Conservation (phyloP, 2,113 vertebrate genomes). For the Plectropomus leopardus region DNA sequence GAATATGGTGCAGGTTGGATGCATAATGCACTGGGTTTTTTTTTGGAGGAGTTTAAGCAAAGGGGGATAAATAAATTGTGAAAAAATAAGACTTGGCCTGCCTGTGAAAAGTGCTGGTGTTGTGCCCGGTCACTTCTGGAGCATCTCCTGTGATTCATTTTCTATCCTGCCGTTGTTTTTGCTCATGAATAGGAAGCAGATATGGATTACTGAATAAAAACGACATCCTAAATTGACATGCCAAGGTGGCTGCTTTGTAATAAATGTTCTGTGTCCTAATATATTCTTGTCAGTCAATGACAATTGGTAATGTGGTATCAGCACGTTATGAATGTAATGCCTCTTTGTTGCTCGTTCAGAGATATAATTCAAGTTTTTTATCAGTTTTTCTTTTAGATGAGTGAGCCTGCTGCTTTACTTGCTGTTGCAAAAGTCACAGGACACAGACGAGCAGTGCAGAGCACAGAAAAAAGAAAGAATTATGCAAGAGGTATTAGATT, state of each 20-base stretch:
- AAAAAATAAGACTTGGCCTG: constrained; percentile 42
- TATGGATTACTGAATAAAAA: constrained; percentile 66
- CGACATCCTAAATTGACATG: constrained; percentile 52
- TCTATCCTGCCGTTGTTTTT: constrained; percentile 47
- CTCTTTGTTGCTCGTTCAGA: constrained; percentile 37
- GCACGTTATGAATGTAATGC: constrained; percentile 54
- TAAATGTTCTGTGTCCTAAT: constrained; percentile 61
- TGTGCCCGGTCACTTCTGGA: constrained; percentile 66
- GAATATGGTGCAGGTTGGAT: constrained; percentile 73
- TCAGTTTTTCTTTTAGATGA: constrained; percentile 55
- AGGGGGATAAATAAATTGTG: constrained; percentile 65
- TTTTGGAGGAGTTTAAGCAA: constrained; percentile 55
- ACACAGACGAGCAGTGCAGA: constrained; percentile 21
- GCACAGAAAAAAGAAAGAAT: constrained; percentile 13
- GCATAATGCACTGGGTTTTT: constrained; percentile 55
- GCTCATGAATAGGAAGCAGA: constrained; percentile 73
- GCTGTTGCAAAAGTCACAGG: constrained; percentile 34
- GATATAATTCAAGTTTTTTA: constrained; percentile 62
- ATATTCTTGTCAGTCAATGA: constrained; percentile 60
- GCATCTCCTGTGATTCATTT: constrained; percentile 69
- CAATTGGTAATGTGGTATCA: constrained; percentile 48
- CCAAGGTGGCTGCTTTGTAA: constrained; percentile 51
- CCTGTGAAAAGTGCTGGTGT: constrained; percentile 49
- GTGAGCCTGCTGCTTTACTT: constrained; percentile 32
- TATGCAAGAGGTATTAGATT: constrained; percentile 32